A percentile compares a stretch with the other conserved stretches of the same genome.
These are phyloP conservation scores for Rhogogaster chlorosoma DNA, from an alignment of 2,888 invertebrate genomes.

Conservation along the genomic window DNA sequence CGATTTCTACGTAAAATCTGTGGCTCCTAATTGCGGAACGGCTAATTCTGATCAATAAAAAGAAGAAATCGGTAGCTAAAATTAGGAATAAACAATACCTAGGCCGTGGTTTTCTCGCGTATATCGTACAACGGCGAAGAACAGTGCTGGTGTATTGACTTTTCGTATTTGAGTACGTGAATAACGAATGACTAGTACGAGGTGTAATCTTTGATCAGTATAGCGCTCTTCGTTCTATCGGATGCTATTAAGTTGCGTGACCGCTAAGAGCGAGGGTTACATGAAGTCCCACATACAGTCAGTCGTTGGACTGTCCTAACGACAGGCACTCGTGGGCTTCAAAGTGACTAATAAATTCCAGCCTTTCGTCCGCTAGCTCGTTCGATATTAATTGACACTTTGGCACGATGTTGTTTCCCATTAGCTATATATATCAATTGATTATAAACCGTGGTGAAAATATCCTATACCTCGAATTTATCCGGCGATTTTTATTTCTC, in stretches of 20 bases:
- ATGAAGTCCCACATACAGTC: background rate
- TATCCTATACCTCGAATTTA: background rate
- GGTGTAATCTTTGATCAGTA: conserved; percentile 60
- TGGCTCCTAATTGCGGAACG: background rate
- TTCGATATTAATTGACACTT: conserved; percentile 43
- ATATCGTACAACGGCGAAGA: background rate
- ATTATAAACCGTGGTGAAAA: background rate
- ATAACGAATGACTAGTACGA: conserved; percentile 56
- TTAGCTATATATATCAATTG: background rate
- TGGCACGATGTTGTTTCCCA: background rate
- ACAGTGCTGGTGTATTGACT: conserved; percentile 50
- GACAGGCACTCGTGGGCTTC: conserved; percentile 38
- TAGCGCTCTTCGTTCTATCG: conserved; percentile 45
- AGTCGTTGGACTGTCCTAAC: conserved; percentile 17
- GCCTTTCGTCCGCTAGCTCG: conserved; percentile 1
- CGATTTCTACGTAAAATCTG: background rate
- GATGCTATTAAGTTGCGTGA: conserved; percentile 49
- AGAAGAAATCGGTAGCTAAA: background rate
- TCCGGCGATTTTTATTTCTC: background rate
- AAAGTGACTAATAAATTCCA: conserved; percentile 41
- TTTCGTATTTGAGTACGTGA: conserved; percentile 54
- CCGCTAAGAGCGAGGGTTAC: conserved; percentile 36
- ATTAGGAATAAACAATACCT: background rate
- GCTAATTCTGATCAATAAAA: background rate
- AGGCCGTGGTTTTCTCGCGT: background rate